Evolutionary conservation across 2,113 vertebrate genomes (phyloP).

Genomic region (Ptilonorhynchus violaceus): DNA sequence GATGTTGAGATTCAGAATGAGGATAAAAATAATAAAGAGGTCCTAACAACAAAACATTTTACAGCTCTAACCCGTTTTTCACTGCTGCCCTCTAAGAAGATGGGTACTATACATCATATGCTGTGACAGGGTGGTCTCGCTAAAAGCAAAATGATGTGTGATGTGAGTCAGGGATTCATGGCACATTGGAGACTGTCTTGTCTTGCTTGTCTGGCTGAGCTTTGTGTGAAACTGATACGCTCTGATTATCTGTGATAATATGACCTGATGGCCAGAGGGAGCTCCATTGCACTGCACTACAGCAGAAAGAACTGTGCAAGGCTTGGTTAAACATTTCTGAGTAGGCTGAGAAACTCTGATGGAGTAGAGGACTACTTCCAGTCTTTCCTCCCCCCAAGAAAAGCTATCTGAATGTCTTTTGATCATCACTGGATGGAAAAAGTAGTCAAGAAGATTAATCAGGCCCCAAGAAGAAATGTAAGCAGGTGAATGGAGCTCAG

Average conservation of each 20-base stretch:
- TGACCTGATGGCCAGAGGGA: conserved; percentile 42
- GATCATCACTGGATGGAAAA: neutral
- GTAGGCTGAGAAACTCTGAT: neutral
- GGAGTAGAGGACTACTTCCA: neutral
- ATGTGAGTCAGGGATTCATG: conserved; percentile 16
- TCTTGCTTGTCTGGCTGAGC: conserved; percentile 47
- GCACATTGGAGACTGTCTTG: conserved; percentile 12
- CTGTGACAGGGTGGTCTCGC: conserved; percentile 37
- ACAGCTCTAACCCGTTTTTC: neutral
- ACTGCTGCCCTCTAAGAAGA: neutral
- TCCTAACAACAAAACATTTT: neutral
- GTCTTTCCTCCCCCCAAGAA: neutral
- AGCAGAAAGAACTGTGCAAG: neutral
- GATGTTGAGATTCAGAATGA: neutral
- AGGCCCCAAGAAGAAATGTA: neutral
- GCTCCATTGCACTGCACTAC: neutral
- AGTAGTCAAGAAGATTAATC: neutral
- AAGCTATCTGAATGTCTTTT: neutral
- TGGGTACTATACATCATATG: neutral
- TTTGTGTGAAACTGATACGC: conserved; percentile 22
- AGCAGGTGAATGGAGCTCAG: neutral
- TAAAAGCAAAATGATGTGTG: conserved; percentile 36
- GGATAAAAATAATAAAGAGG: neutral
- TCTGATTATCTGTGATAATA: conserved; percentile 51
- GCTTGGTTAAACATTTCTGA: neutral